A percentile compares a stretch with the other conserved stretches of the same genome.
These are phyloP conservation scores for Thaumetopoea pityocampa DNA, from an alignment of 1,140 invertebrate species.

Conservation along the genomic window DNA sequence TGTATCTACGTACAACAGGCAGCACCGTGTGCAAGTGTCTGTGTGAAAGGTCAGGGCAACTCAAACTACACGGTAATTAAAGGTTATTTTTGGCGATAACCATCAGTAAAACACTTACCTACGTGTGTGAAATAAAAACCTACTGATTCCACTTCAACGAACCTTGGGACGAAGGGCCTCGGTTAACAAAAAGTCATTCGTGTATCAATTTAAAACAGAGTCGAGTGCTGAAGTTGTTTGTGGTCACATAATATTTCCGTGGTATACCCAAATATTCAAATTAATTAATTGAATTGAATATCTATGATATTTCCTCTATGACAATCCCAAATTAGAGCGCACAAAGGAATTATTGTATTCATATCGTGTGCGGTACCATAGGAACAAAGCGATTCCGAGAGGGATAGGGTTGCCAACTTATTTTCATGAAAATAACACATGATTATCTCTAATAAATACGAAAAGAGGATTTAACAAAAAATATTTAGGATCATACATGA, in stretches of 20 bases:
- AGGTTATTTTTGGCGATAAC: slow-evolving; percentile 73
- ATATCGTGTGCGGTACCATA: too few relatives aligned
- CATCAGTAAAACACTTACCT: slow-evolving; percentile 70
- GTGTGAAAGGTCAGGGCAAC: slow-evolving; percentile 69
- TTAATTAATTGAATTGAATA: slow-evolving; percentile 26
- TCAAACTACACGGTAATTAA: slow-evolving; percentile 71
- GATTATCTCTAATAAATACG: too few relatives aligned
- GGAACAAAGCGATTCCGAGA: too few relatives aligned
- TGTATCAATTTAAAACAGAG: slow-evolving; percentile 28
- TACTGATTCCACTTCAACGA: slow-evolving; percentile 43
- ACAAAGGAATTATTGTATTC: too few relatives aligned
- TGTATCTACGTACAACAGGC: slow-evolving; percentile 39
- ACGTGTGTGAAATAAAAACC: slow-evolving; percentile 58
- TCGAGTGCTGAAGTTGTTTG: slow-evolving; percentile 13
- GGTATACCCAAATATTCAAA: not conserved
- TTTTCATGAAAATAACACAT: too few relatives aligned
- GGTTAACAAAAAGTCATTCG: slow-evolving; percentile 43
- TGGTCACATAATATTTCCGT: not conserved
- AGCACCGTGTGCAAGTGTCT: slow-evolving; percentile 41
- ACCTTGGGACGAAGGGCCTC: slow-evolving; percentile 54
- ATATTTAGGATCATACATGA: too few relatives aligned
- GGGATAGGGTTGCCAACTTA: too few relatives aligned
- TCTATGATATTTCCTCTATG: too few relatives aligned
- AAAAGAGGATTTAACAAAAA: too few relatives aligned
- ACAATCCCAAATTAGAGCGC: too few relatives aligned